Conservation (phyloP, 2,797 vertebrate genomes). For the Protonibea diacanthus region DNA sequence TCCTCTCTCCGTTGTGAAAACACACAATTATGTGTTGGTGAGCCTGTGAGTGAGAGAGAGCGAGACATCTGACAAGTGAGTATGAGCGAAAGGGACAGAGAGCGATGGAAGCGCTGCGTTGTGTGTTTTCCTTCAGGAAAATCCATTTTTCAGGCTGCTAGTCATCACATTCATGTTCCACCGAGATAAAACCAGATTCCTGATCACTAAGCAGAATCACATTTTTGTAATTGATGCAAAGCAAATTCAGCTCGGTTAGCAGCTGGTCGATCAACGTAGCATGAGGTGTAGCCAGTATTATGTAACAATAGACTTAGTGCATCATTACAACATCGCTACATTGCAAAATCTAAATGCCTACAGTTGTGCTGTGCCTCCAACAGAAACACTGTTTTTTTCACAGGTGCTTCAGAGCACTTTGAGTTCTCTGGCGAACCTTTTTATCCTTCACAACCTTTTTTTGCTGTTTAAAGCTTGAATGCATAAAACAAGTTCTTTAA, state of each 20-base stretch:
- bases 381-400: too few species aligned
- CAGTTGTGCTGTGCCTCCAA: neutral
- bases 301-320: neutral
- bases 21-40: slow-evolving; percentile 73
- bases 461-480: too few species aligned
- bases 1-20: slow-evolving; percentile 69
- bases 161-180: slow-evolving; percentile 36
- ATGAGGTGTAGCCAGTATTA: neutral
- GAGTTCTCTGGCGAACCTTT: too few species aligned
- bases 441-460: too few species aligned
- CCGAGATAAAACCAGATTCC: neutral
- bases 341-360: slow-evolving; percentile 6
- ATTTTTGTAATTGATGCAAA: neutral
- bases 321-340: slow-evolving; percentile 1
- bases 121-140: slow-evolving; percentile 57
- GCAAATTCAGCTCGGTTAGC: neutral
- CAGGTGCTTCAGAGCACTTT: too few species aligned
- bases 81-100: slow-evolving; percentile 66
- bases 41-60: slow-evolving; percentile 68
- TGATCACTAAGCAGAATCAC: neutral
- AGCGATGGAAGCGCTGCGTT: slow-evolving; percentile 65
- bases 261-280: neutral
- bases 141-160: slow-evolving; percentile 56
- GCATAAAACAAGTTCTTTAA: too few species aligned
- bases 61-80: slow-evolving; percentile 76